Base-by-base conservation (phyloP, 2,888 invertebrate genomes). In the Drosophila differens region DNA sequence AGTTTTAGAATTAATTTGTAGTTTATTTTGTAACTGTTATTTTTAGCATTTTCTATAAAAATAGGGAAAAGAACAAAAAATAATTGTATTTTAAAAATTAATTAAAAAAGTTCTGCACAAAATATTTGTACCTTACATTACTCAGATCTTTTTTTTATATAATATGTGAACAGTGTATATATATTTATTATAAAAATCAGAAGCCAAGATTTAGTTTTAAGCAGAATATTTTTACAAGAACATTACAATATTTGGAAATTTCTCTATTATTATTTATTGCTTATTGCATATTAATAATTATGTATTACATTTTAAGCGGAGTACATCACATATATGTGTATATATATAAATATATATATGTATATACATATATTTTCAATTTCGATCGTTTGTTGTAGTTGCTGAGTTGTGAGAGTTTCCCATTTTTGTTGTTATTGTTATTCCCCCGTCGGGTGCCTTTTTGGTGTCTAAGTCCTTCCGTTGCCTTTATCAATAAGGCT, bases 401-500 rank as follows among this genome's bases (percentile, higher is more conserved):
- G 30, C n/a, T 54, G 30, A 25, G n/a, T 22, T 58, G 59, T 66
- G 51, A 44, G 63, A 70, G 67, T 70, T 81, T 30, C 16, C 44
- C 33, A 55, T 41, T 33, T 64, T 44, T 44, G 44, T 47, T 37
- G 33, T 52, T 68, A 2, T 53, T 68, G 55, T 51, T 35, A 57
- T 68, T 57, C 22, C 35, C 63, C 62, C 55, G 68, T 69, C 58
- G 70, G 64, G 65, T 74, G 81, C 65, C 65, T 76, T 82, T 74
- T 76, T 71, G 62, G 75, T 84, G 87, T 89, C 89, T 84, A 83
- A 86, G 89, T 82, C 83, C 81, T 85, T 85, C 89, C 85, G 89
- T 52, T 82, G 84, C 82, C 89, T 81, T 84, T 89, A 86, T 86
- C 85, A 85, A 87, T 82, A 79, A 74, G 81, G 85, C 82, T 61